Percentiles rank a stretch among this genome's conserved stretches.
Conservation (phyloP, 2,888 invertebrate genomes). For the Lasioglossum calceatum region DNA sequence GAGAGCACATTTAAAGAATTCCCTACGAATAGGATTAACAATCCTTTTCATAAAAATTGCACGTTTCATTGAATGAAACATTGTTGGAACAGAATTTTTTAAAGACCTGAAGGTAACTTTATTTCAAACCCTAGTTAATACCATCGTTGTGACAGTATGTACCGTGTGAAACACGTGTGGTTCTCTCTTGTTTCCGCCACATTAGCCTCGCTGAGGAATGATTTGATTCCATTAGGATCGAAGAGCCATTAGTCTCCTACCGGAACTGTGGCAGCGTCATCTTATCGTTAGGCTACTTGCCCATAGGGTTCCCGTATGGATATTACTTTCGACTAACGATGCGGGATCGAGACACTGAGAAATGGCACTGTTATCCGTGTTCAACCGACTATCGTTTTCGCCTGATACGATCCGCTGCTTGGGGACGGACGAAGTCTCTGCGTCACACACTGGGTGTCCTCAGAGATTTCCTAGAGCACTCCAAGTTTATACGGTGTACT, state of each 20-base stretch:
- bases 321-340: conserved; percentile 44
- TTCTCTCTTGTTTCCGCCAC: not conserved
- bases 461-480: not conserved
- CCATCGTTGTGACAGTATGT: not conserved
- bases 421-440: not conserved
- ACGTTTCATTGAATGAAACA: no score
- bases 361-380: conserved; percentile 23
- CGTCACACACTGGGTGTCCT: conserved; percentile 16
- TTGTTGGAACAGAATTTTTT: not conserved
- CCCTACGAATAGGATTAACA: no score
- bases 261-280: not conserved
- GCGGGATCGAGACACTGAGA: conserved; percentile 17
- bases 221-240: conserved; percentile 34
- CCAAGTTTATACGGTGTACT: not conserved
- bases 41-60: no score
- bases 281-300: conserved; percentile 33
- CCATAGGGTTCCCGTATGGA: conserved; percentile 21
- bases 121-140: not conserved
- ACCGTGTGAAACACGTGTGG: not conserved
- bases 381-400: conserved; percentile 12
- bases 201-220: conserved; percentile 31
- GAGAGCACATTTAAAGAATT: no score
- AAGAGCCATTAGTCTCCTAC: conserved; percentile 45
- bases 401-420: not conserved
- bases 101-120: not conserved